Percentiles rank a stretch among this genome's conserved stretches.
These are phyloP conservation scores for Disparrhopalites patrizii DNA, from an alignment of 2,888 invertebrate genomes.

Conservation along the genomic window DNA sequence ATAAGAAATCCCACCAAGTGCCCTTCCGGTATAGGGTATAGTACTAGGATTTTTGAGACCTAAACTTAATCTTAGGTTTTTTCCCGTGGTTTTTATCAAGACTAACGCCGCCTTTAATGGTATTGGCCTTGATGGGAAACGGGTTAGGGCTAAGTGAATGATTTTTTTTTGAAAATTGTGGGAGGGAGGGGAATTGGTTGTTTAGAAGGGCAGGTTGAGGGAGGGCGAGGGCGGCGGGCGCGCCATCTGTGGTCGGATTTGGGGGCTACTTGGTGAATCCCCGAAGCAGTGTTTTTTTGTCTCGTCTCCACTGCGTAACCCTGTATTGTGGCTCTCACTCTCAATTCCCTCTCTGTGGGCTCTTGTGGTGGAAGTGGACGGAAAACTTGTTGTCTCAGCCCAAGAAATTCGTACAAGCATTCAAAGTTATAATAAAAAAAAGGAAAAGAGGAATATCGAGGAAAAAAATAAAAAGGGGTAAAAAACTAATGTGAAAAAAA, in stretches of 20 bases:
- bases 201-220: neutral
- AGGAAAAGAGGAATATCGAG: too few relatives aligned
- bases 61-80: too few relatives aligned
- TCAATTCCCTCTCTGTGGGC: neutral
- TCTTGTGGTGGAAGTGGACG: neutral
- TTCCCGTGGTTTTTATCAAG: too few relatives aligned
- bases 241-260: neutral
- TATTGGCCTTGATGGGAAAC: neutral
- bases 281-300: constrained; percentile 1
- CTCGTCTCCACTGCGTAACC: neutral
- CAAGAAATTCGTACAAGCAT: too few relatives aligned
- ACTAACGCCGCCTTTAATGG: too few relatives aligned
- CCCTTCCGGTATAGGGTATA: too few relatives aligned
- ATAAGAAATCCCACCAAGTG: too few relatives aligned
- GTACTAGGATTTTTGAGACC: too few relatives aligned
- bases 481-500: constrained; percentile 11
- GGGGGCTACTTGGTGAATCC: too few relatives aligned
- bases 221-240: neutral
- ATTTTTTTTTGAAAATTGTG: neutral
- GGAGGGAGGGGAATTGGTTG: neutral
- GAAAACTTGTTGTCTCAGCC: neutral
- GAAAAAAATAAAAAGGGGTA: too few relatives aligned
- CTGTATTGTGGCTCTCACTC: constrained; percentile 2
- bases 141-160: neutral
- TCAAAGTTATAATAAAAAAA: too few relatives aligned